These are phyloP conservation scores for Tolmerus cingulatus DNA, from an alignment of 2,888 invertebrate genomes.

Conservation along the genomic window DNA sequence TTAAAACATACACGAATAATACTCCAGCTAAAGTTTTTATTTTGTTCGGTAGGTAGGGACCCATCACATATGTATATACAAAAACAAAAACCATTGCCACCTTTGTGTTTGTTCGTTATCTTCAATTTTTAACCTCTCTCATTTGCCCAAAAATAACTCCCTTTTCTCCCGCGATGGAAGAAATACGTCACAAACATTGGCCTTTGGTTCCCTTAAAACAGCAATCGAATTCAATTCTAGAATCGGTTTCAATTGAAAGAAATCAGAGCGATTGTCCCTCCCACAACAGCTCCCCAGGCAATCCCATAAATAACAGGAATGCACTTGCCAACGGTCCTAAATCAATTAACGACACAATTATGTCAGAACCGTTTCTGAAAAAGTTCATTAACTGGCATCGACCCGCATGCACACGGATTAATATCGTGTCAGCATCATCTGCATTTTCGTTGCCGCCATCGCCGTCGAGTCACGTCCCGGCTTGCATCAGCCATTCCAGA, in stretches of 20 bases:
- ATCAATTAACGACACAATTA: slow-evolving; percentile 32
- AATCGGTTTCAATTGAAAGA: background rate
- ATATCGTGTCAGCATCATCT: slow-evolving; percentile 35
- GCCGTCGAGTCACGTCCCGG: background rate
- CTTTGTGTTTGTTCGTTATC: background rate
- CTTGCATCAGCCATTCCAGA: slow-evolving; percentile 29
- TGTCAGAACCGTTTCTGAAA: slow-evolving; percentile 3
- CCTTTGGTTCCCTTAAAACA: background rate
- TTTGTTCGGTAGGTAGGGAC: too few species aligned
- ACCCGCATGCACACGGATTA: slow-evolving; percentile 28
- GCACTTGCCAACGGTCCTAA: slow-evolving; percentile 5
- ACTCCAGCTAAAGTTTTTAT: too few species aligned
- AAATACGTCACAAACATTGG: background rate
- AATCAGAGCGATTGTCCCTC: background rate
- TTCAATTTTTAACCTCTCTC: background rate
- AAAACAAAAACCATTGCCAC: too few species aligned
- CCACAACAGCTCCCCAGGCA: background rate
- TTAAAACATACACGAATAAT: too few species aligned
- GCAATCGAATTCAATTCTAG: background rate
- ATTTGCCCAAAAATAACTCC: background rate
- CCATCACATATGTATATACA: too few species aligned
- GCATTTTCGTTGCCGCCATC: background rate
- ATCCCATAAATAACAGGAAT: slow-evolving; percentile 8
- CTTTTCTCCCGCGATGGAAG: background rate
- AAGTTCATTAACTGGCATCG: slow-evolving; percentile 32